Base-by-base conservation (phyloP, 2,888 invertebrate species). In the Cosmia pyralina region DNA sequence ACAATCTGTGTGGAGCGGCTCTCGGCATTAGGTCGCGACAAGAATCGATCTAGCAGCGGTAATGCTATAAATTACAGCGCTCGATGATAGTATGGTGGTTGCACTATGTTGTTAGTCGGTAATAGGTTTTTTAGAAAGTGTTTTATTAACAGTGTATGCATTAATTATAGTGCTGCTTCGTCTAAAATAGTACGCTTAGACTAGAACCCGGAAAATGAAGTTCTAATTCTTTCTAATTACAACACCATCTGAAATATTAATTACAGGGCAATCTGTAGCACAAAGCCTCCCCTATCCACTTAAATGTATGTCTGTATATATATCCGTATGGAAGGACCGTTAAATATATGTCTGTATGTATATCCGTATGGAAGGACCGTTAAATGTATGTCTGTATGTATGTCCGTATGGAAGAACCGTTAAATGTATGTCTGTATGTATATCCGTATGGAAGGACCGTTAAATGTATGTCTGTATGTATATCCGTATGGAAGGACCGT, bases 301-400 rank as follows among this genome's bases (percentile, higher is more conserved):
- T n/a, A n/a, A n/a, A 82, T 84, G 69, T 84, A 80, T 83, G 69
- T 81, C 59, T 62, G 58, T 70, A 65, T 50, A 57, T 69, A 63
- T 57, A 69, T 73, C 41, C 57, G 59, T 66, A 73, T 44, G 48
- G n/a, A n/a, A n/a, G n/a, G n/a, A n/a, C n/a, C n/a, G n/a, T n/a
- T n/a, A n/a, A n/a, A n/a, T n/a, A n/a, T n/a, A n/a, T n/a, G n/a
- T n/a, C n/a, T n/a, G n/a, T n/a, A n/a, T n/a, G n/a, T n/a, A n/a
- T n/a, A n/a, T n/a, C n/a, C n/a, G n/a, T n/a, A n/a, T n/a, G n/a
- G 69, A 60, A 71, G 63, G 80, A 73, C 85, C 85, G 88, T 88
- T 90, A 90, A 88, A 87, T 85, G 69, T 84, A 80, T 83, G 69
- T 81, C 59, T 62, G 58, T 70, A 65, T 50, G 59, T 69, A 63